These are phyloP conservation scores for Gobio occitaniae DNA, from an alignment of 2,797 vertebrate genomes.

Conservation along the genomic window DNA sequence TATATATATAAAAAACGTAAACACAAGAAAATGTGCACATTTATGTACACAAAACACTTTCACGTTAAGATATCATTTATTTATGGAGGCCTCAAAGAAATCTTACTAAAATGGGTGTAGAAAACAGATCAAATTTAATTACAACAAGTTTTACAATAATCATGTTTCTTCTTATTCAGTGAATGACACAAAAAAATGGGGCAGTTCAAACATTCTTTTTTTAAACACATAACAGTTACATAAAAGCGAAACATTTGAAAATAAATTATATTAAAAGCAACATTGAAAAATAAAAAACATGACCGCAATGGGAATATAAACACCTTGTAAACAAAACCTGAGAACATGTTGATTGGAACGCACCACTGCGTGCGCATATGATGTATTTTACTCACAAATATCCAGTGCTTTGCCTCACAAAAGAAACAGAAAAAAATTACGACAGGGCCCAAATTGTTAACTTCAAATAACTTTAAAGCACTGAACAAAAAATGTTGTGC, in stretches of 20 bases:
- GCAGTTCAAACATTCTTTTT: conserved; percentile 17
- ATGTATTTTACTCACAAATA: not conserved
- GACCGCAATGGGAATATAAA: conserved; percentile 27
- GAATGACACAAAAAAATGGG: conserved; percentile 12
- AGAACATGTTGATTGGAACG: conserved; percentile 8
- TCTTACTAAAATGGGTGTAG: not conserved
- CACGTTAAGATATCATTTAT: not conserved
- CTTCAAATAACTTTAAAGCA: not conserved
- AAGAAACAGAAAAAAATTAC: not conserved
- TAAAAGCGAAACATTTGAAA: conserved; percentile 9
- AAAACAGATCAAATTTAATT: not conserved
- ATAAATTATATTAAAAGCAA: conserved; percentile 48
- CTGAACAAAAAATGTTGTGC: not conserved
- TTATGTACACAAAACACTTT: not conserved
- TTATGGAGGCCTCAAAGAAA: not conserved
- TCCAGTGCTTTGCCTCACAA: not conserved
- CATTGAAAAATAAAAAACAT: conserved; percentile 18
- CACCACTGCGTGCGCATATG: too few relatives aligned
- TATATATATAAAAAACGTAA: too few relatives aligned
- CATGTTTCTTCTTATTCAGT: not conserved
- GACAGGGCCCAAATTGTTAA: not conserved
- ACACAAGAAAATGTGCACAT: not conserved
- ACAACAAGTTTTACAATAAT: not conserved
- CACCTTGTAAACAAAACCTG: conserved; percentile 30
- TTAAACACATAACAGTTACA: not conserved